Evolutionary conservation across 2,113 vertebrate genomes (phyloP), one percentile per base, ranked within the genome.

Genomic region (Neotragus pygmaeus): DNA sequence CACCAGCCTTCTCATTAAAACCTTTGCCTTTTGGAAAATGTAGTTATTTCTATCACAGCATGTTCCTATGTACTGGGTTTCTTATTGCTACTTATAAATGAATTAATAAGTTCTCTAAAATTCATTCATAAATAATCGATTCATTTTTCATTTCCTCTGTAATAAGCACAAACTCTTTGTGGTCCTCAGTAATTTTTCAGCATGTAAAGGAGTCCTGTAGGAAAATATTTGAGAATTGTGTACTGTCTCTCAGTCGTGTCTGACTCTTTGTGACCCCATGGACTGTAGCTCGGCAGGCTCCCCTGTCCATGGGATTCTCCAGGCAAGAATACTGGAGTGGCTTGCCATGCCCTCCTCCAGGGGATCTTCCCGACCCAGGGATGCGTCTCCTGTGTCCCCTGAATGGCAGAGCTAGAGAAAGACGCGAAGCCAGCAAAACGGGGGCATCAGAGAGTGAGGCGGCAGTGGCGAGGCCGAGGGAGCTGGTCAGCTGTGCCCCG

Each of bases 391-490:
- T 73, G 36, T 25, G 21, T 25, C 36, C 43, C 36, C 70, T 75
- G 57, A 36, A 17, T 2, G 4, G 7, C 3, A 7, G 30, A 51
- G 43, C 27, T 6, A 16, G 51, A 90, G 28, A 25, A 51, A 17
- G 53, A 2, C 15, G 16, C 0, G 1, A 53, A 51, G n/a, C 28
- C 19, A 55, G 28, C 21, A 5, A 23, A 28, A 12, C 0, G 3
- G 6, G 39, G 60, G 1, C 13, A 7, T 14, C 6, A 2, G 27
- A 57, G 8, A 27, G 53, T 2, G 16, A 5, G 2, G 8, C 1
- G 0, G 33, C 12, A 27, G 33, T 1, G 12, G 12, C 6, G 51
- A 27, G 21, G 51, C 7, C 2, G 4, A 16, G 21, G 51, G 47
- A n/a, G 2, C 51, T 5, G 21, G 33, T 12, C 28, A 17, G 30